A percentile compares a stretch with the other conserved stretches of the same genome.
Evolutionary conservation across 1,140 invertebrate species (phyloP).

Genomic region (Papilio xuthus): DNA sequence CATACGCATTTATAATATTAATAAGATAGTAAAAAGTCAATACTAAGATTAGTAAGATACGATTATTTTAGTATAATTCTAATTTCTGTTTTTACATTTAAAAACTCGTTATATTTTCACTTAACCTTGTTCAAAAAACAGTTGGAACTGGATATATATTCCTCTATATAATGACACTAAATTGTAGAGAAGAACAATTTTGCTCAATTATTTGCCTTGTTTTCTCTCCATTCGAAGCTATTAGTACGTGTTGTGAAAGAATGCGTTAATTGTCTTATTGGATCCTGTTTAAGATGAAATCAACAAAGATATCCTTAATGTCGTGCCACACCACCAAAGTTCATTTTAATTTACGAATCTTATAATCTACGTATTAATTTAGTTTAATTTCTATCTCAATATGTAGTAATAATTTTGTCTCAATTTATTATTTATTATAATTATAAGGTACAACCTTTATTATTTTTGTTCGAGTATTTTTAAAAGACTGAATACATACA

Average conservation of each 20-base stretch:
- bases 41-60: no score
- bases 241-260: background rate
- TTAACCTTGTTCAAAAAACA: background rate
- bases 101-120: background rate
- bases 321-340: background rate
- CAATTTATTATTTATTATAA: no score
- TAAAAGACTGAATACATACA: no score
- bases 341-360: background rate
- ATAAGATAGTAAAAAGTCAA: no score
- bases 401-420: no score
- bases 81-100: no score
- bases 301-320: background rate
- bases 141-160: background rate
- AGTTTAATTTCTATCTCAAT: no score
- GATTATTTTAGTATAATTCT: no score
- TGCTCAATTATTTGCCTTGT: background rate
- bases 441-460: no score
- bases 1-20: no score
- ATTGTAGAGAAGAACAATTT: background rate
- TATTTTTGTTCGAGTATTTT: no score
- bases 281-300: background rate
- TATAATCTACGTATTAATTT: no score
- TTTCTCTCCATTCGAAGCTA: background rate
- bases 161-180: background rate
- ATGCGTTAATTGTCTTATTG: slow-evolving; percentile 17